phyloP scores from a whole-genome alignment of 2,797 vertebrate species.

The Iguana delicatissima region DNA sequence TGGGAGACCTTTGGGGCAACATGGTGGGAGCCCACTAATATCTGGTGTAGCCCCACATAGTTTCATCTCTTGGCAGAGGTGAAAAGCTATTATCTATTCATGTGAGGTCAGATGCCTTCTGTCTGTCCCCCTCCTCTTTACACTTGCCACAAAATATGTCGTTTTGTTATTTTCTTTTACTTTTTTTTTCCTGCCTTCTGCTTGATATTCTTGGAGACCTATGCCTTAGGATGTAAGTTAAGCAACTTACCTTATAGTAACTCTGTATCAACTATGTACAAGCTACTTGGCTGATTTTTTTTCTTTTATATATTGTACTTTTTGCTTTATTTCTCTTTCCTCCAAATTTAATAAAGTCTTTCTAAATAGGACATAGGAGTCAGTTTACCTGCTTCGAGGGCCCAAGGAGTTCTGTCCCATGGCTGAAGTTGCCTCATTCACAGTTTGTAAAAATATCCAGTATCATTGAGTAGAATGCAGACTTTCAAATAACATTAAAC shows the following conservation, averaged over 20 bases:
- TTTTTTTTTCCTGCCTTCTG: background rate
- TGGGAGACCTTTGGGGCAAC: background rate
- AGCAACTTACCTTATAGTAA: slow-evolving; percentile 15
- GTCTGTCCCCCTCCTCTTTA: too few relatives aligned
- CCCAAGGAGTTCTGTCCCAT: background rate
- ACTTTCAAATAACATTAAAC: too few relatives aligned
- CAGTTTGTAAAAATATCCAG: too few relatives aligned
- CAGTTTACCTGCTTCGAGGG: background rate
- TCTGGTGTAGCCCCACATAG: background rate
- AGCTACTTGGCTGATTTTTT: background rate
- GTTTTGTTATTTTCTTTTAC: background rate
- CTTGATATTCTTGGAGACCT: background rate
- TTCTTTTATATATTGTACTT: background rate
- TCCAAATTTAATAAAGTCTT: slow-evolving; percentile 29
- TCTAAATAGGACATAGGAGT: background rate
- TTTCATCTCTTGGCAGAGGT: background rate
- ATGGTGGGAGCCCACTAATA: background rate
- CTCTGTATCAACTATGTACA: slow-evolving; percentile 7
- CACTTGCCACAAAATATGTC: background rate
- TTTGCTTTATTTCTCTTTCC: slow-evolving; percentile 6
- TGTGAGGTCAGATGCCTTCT: background rate
- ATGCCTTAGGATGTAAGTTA: slow-evolving; percentile 11
- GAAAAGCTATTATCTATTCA: background rate
- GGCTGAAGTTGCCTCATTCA: too few relatives aligned
- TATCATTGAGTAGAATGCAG: too few relatives aligned